Conservation (phyloP, 2,797 vertebrate species). For the Mycteria americana region DNA sequence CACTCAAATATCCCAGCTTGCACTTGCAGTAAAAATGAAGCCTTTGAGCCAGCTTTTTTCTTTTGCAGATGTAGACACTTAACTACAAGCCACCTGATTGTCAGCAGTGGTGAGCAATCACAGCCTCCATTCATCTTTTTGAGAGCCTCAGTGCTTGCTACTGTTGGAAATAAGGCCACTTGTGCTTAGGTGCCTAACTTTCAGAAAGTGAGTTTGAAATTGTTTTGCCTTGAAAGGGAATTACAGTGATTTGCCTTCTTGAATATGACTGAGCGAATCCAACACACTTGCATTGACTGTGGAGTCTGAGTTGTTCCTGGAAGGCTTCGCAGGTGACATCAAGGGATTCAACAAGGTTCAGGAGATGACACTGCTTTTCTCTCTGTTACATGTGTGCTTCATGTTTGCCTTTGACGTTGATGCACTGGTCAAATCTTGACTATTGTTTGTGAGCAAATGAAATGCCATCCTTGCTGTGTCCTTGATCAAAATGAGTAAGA, state of each 20-base stretch:
- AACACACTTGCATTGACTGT: background rate
- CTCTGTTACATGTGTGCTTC: fast-evolving
- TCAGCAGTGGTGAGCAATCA: slow-evolving; percentile 62
- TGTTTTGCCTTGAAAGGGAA: slow-evolving; percentile 25
- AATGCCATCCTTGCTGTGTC: background rate
- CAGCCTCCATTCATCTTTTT: slow-evolving; percentile 52
- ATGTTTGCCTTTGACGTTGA: fast-evolving
- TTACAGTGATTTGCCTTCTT: slow-evolving; percentile 24
- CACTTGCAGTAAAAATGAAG: slow-evolving; percentile 26
- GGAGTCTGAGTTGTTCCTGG: background rate
- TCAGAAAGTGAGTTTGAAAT: slow-evolving; percentile 2
- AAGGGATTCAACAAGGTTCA: background rate
- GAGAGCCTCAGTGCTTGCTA: slow-evolving; percentile 34
- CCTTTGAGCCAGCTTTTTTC: slow-evolving; percentile 55
- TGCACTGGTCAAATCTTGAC: background rate
- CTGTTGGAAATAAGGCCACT: slow-evolving; percentile 39
- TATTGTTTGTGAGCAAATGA: background rate
- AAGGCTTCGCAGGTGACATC: background rate
- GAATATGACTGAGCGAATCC: background rate
- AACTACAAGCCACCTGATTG: slow-evolving; percentile 58
- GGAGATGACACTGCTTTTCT: background rate
- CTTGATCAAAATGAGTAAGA: background rate
- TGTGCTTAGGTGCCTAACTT: slow-evolving; percentile 55
- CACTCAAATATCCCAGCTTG: slow-evolving; percentile 12
- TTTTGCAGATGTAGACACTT: slow-evolving; percentile 65